Percentiles rank a stretch among this genome's conserved stretches.
These are phyloP conservation scores for Pogonomyrmex barbatus DNA, from an alignment of 1,140 invertebrate genomes.

Conservation along the genomic window DNA sequence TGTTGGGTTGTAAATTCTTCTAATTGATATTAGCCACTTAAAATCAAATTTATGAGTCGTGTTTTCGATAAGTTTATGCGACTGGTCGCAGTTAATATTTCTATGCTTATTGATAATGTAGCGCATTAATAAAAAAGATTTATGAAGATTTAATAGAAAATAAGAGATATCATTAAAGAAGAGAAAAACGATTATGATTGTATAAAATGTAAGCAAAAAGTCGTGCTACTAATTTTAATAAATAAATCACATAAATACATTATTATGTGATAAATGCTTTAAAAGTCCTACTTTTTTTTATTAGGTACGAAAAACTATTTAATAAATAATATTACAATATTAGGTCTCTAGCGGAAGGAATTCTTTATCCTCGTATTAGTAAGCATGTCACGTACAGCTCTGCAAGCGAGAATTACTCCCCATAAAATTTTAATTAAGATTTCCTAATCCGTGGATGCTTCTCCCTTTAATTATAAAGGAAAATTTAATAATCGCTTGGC, in stretches of 20 bases:
- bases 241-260: not conserved
- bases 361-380: not conserved
- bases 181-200: not conserved
- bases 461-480: constrained; percentile 73
- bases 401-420: constrained; percentile 71
- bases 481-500: constrained; percentile 73
- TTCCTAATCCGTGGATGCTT: constrained; percentile 71
- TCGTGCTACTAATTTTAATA: not conserved
- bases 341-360: not conserved
- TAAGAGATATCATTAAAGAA: not conserved
- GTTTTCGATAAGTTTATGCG: constrained; percentile 62
- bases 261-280: not conserved
- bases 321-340: not conserved
- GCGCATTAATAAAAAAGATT: not conserved
- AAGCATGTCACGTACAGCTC: constrained; percentile 51
- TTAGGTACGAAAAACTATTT: not conserved
- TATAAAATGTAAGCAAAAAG: not conserved
- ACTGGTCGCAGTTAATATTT: not conserved
- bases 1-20: constrained; percentile 36
- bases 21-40: constrained; percentile 66
- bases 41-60: constrained; percentile 67
- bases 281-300: not conserved
- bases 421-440: constrained; percentile 81
- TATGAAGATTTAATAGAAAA: not conserved
- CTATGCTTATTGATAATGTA: not conserved